Evolutionary conservation across 2,113 vertebrate species (phyloP), one percentile per base, ranked within the genome.

Genomic region (Dicentrarchus labrax): DNA sequence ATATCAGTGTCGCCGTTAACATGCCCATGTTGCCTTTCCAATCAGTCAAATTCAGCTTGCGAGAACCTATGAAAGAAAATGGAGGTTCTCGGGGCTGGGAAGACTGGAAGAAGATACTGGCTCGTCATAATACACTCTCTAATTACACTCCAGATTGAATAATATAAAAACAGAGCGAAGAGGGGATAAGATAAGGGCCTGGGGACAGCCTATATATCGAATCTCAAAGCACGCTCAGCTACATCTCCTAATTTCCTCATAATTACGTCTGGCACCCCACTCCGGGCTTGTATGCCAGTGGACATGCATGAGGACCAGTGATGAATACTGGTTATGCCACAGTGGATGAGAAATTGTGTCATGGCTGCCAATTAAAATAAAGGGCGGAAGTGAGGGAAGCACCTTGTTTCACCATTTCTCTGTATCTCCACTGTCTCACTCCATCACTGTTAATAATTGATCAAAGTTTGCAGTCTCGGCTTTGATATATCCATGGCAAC

Each of bases 401-500:
- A 85, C 90, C 87, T 88, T 72, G 61, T 89, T 83, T 82, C 60
- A 65, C 77, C 80, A 61, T 65, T 50, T 84, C 85, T 86, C 73
- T 65, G 66, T 22, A 48, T 84, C 89, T 72, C 72, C 91, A 68
- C 87, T 61, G 82, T 90, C 87, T 93, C 90, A 57, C 89, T 88
- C 88, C 75, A 79, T 91, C 94, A 78, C 86, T 74, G 87, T 94
- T 92, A 94, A 95, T 95, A 95, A 95, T 94, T 95, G 92, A 95
- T 96, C 95, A 95, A 95, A 96, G 94, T 94, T 94, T 90, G 89
- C 92, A 87, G 92, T 86, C 91, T 89, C 81, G n/a, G 91, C 94
- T 95, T 94, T 95, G 94, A 94, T 93, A 89, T 93, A 91, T 88
- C 91, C 91, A 94, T 94, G 89, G 91, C 92, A 94, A 93, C 89